Conservation (phyloP, 2,888 invertebrate genomes). For the Trisateles emortualis region DNA sequence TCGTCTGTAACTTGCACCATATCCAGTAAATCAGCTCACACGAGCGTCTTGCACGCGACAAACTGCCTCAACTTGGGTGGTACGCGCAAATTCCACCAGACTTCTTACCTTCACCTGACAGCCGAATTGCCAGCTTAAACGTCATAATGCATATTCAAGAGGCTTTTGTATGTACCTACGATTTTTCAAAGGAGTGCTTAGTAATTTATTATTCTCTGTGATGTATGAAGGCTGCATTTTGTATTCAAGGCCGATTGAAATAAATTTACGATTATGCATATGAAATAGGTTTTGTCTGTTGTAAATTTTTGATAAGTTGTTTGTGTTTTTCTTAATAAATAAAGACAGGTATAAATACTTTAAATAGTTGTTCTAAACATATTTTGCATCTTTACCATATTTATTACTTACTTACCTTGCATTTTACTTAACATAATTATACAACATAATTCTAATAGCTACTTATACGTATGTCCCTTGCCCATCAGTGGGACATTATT, state of each 20-base stretch:
- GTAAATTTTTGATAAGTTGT: no score
- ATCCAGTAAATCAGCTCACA: constrained; percentile 56
- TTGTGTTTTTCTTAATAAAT: no score
- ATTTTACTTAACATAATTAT: no score
- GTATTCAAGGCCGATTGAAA: constrained; percentile 28
- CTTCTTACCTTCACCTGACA: constrained; percentile 32
- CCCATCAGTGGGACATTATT: no score
- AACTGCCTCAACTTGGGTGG: constrained; percentile 58
- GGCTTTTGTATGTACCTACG: constrained; percentile 9
- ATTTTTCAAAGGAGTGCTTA: background rate
- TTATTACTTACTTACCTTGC: no score
- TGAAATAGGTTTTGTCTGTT: background rate
- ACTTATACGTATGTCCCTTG: no score
- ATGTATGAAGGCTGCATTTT: constrained; percentile 10
- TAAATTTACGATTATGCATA: background rate
- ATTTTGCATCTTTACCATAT: no score
- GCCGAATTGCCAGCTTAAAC: constrained; percentile 20
- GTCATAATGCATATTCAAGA: constrained; percentile 26
- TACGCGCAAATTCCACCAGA: constrained; percentile 57
- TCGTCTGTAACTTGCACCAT: constrained; percentile 41
- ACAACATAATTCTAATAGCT: no score
- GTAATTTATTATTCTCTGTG: constrained; percentile 21
- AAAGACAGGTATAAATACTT: no score
- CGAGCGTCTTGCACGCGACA: constrained; percentile 48
- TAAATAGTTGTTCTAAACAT: no score